Conservation (phyloP, 2,888 invertebrate genomes). For the Sicus ferrugineus region DNA sequence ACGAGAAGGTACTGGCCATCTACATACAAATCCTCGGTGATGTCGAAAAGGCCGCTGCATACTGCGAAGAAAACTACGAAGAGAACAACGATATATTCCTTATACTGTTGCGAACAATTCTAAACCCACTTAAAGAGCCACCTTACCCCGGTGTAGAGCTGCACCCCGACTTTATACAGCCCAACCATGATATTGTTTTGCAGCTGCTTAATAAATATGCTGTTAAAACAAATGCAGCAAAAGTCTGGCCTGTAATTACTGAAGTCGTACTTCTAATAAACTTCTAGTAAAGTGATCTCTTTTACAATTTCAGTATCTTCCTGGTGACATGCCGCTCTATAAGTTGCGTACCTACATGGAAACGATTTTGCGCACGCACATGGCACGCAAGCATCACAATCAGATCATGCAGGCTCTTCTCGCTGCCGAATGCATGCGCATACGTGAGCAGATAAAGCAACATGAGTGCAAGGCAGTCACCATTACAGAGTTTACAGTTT, state of each 20-base stretch:
- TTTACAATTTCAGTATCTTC: constrained; percentile 70
- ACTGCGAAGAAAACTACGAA: constrained; percentile 78
- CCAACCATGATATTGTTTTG: constrained; percentile 82
- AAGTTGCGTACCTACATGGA: constrained; percentile 82
- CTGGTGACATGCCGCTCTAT: constrained; percentile 79
- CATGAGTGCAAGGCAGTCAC: constrained; percentile 84
- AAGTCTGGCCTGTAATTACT: constrained; percentile 67
- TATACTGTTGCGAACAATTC: constrained; percentile 63
- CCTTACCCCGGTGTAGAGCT: constrained; percentile 60
- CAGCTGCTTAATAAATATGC: constrained; percentile 84
- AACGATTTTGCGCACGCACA: constrained; percentile 77
- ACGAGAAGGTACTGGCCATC: constrained; percentile 91
- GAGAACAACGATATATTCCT: constrained; percentile 59
- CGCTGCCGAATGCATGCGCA: constrained; percentile 85
- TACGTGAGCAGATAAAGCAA: constrained; percentile 78
- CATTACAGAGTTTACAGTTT: constrained; percentile 87
- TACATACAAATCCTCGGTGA: constrained; percentile 90
- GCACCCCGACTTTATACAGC: constrained; percentile 72
- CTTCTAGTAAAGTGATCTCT: not conserved
- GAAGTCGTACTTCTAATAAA: not conserved
- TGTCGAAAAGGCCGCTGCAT: constrained; percentile 81
- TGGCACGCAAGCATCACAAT: constrained; percentile 76
- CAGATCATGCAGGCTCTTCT: constrained; percentile 85
- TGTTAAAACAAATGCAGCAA: constrained; percentile 81
- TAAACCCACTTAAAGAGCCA: constrained; percentile 65